These are phyloP conservation scores for Anolis apletophallus DNA, from an alignment of 2,797 vertebrate genomes.

Conservation along the genomic window DNA sequence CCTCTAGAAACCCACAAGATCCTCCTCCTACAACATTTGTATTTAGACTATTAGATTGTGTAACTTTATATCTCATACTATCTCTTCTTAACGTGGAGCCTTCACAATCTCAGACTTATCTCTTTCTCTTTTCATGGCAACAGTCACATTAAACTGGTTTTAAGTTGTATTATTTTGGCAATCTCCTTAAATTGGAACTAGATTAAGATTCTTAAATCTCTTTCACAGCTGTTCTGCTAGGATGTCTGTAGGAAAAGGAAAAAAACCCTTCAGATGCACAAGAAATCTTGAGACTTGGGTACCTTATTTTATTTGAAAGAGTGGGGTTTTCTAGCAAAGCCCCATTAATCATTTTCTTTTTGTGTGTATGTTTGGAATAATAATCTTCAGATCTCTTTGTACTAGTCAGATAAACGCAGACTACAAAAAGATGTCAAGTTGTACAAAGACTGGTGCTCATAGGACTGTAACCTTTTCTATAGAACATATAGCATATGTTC, in stretches of 20 bases:
- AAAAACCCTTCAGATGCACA: neutral
- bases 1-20: neutral
- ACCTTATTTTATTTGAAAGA: neutral
- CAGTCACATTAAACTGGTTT: constrained; percentile 10
- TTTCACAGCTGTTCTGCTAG: constrained; percentile 43
- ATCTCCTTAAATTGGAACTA: constrained; percentile 38
- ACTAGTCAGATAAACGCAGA: constrained; percentile 39
- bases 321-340: constrained; percentile 36
- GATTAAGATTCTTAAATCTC: constrained; percentile 50
- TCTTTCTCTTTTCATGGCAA: constrained; percentile 9
- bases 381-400: neutral
- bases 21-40: neutral
- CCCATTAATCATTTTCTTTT: constrained; percentile 10
- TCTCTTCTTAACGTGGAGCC: neutral
- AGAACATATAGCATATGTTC: too few relatives aligned
- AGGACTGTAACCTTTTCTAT: neutral
- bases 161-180: constrained; percentile 28
- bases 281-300: neutral
- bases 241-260: constrained; percentile 26
- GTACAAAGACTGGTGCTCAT: neutral
- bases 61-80: neutral
- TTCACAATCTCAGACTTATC: constrained; percentile 18
- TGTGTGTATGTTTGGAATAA: neutral
- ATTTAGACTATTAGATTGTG: neutral
- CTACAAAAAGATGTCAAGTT: neutral